Percentiles rank a stretch among this genome's conserved stretches.
Conservation (phyloP, 1,140 invertebrate genomes). For the Panulirus ornatus region DNA sequence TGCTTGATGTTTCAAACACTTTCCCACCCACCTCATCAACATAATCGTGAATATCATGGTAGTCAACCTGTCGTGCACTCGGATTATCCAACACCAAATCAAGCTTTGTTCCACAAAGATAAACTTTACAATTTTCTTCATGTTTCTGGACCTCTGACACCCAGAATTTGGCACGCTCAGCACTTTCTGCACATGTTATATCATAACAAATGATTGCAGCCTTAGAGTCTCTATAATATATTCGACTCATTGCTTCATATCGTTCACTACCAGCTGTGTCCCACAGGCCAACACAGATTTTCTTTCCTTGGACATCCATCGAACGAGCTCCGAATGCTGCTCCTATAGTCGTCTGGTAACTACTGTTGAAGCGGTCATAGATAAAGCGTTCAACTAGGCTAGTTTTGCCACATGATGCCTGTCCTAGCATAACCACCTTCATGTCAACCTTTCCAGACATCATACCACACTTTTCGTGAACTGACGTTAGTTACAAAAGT, state of each 20-base stretch:
- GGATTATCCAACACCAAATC: slow-evolving; percentile 36
- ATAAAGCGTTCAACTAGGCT: slow-evolving; percentile 58
- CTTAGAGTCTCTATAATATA: slow-evolving; percentile 56
- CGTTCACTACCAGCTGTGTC: slow-evolving; percentile 63
- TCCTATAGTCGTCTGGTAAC: slow-evolving; percentile 53
- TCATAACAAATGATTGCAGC: slow-evolving; percentile 63
- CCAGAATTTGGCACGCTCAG: slow-evolving; percentile 59
- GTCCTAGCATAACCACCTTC: slow-evolving; percentile 63
- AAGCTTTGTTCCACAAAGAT: slow-evolving; percentile 55
- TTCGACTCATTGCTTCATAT: slow-evolving; percentile 58
- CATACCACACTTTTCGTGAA: background rate
- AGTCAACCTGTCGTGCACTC: slow-evolving; percentile 41
- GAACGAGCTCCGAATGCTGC: slow-evolving; percentile 56
- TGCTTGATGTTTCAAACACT: slow-evolving; percentile 54
- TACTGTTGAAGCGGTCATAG: slow-evolving; percentile 53
- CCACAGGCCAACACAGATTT: slow-evolving; percentile 58
- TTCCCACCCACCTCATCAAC: slow-evolving; percentile 49
- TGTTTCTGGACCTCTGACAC: slow-evolving; percentile 47
- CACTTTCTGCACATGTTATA: slow-evolving; percentile 52
- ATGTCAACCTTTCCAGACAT: slow-evolving; percentile 58
- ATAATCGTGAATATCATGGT: slow-evolving; percentile 51
- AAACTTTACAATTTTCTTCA: slow-evolving; percentile 45
- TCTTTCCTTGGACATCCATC: slow-evolving; percentile 31
- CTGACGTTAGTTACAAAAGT: too few relatives aligned
- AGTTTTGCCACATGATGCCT: slow-evolving; percentile 55